Base-by-base conservation (phyloP, 2,113 vertebrate genomes). In the Phainopepla nitens region DNA sequence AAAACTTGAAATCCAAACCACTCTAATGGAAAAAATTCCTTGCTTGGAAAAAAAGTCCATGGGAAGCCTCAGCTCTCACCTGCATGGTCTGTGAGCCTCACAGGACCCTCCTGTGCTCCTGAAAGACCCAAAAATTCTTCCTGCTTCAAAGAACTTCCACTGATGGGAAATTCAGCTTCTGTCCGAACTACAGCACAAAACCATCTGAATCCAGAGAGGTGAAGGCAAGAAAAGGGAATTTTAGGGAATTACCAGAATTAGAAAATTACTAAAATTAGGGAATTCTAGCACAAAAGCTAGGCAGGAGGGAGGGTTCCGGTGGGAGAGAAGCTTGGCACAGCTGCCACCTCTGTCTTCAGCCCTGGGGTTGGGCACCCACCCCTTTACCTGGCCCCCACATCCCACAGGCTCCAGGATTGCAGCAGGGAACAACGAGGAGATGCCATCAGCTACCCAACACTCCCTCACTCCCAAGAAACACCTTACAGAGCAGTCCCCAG, bases 331-430 rank as follows among this genome's bases (percentile, higher is more conserved):
- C 7, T 47, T 66, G 41, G 64, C 44, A 16, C 13, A 49, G 44
- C 17, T 76, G 36, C 20, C 24, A 33, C 61, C 27, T 71, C 69
- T 73, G 13, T 1, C 33, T 58, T 58, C 65, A 62, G 12, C n/a
- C 47, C 3, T 3, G 6, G 13, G 9, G 9, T 24, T 60, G 44
- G 54, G 20, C 35, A 64, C 1, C 15, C 44, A 27, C 5, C 18
- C 29, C n/a, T 69, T 65, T 23, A 28, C 14, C 27, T 19, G 27
- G 0, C 3, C 22, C 21, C 35, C 15, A 11, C 0, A 0, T 24
- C 6, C 57, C 89, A 35, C 1, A 6, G 6, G 10, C 35, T 50
- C 47, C 21, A 11, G 49, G 9, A 39, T 12, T 35, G 28, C 44
- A 49, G 44, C 24, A n/a, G 31, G 27, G 35, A 78, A 2, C 31